Percentiles rank a stretch among this genome's conserved stretches.
Conservation (phyloP, 2,888 invertebrate species). For the Parnassius apollo region DNA sequence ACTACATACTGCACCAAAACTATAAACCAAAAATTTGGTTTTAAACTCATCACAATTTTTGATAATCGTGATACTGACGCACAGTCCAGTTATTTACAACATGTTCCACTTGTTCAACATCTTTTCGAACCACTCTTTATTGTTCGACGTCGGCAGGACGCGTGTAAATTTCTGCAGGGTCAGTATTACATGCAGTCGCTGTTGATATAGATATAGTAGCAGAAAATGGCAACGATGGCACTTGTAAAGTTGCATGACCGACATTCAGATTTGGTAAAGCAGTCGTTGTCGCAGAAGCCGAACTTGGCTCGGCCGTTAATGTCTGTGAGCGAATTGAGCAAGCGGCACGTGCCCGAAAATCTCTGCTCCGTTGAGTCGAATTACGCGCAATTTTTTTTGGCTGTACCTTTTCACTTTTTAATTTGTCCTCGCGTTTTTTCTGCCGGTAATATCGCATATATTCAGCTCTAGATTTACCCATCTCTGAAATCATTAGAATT, state of each 20-base stretch:
- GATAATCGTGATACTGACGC: no score
- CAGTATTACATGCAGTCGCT: background rate
- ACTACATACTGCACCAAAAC: no score
- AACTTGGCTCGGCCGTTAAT: background rate
- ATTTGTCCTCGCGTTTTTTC: no score
- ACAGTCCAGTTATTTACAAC: no score
- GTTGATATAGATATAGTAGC: background rate
- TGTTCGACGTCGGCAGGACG: background rate
- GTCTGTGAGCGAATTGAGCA: background rate
- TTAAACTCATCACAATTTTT: no score
- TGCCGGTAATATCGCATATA: no score
- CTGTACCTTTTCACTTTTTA: no score
- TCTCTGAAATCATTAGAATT: no score
- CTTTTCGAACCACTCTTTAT: background rate
- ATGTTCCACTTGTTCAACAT: no score
- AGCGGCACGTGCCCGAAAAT: slow-evolving; percentile 46
- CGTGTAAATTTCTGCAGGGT: background rate
- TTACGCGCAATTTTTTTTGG: no score
- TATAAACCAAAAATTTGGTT: no score
- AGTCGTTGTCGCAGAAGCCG: background rate
- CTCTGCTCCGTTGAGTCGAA: slow-evolving; percentile 28
- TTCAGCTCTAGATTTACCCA: no score
- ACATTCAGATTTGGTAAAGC: background rate
- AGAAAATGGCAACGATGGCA: background rate
- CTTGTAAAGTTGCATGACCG: background rate